Evolutionary conservation across 1,140 invertebrate genomes (phyloP).

Genomic region (Diorhabda elongata): DNA sequence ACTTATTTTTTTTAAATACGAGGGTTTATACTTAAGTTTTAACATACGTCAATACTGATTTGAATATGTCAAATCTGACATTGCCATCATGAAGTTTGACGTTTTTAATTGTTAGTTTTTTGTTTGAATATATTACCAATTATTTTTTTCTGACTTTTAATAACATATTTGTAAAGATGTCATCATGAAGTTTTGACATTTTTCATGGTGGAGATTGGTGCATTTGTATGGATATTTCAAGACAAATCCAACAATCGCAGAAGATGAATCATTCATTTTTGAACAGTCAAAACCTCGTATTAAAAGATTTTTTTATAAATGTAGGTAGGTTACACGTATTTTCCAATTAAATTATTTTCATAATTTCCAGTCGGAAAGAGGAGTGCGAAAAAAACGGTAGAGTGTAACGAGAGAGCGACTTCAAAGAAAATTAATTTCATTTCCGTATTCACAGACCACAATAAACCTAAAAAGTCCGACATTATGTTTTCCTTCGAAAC

Average conservation of each 20-base stretch:
- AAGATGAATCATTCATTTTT: no score
- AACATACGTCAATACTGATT: no score
- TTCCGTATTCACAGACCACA: background rate
- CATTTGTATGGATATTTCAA: no score
- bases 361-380: background rate
- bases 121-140: no score
- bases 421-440: background rate
- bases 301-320: background rate
- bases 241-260: no score
- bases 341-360: slow-evolving; percentile 1
- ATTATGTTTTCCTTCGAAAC: background rate
- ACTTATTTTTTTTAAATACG: no score
- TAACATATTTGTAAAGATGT: no score
- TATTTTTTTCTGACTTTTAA: no score
- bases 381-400: background rate
- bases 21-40: no score
- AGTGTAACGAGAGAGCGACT: background rate
- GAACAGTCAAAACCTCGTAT: background rate
- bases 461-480: background rate
- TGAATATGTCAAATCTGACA: no score
- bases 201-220: background rate
- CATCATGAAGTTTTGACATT: background rate
- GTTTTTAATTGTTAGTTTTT: no score
- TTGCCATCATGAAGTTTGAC: no score
- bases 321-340: background rate